A percentile compares a stretch with the other conserved stretches of the same genome.
phyloP scores from a whole-genome alignment of 2,113 vertebrate genomes.

The Symphodus melops region DNA sequence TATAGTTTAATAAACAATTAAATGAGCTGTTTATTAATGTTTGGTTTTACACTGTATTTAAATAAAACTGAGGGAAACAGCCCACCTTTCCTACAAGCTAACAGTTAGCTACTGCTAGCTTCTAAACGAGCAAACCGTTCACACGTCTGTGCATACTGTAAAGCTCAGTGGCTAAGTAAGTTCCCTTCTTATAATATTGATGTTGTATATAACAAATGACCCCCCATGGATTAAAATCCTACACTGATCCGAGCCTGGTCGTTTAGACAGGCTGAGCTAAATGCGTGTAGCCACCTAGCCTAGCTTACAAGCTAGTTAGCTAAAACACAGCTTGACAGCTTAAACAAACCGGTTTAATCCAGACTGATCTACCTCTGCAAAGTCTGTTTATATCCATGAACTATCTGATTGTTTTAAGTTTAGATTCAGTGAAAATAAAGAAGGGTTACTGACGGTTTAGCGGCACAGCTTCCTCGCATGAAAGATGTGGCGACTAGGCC shows the following conservation, averaged over 20 bases:
- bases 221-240: background rate
- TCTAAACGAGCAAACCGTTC: conserved; percentile 27
- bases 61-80: conserved; percentile 53
- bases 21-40: rapidly evolving
- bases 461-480: conserved; percentile 71
- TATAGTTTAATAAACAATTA: rapidly evolving
- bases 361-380: rapidly evolving
- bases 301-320: conserved; percentile 48
- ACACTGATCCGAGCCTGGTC: background rate
- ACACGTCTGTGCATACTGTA: background rate
- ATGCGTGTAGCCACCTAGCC: conserved; percentile 48
- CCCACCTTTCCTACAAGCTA: conserved; percentile 21
- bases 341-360: background rate
- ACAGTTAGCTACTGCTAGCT: conserved; percentile 38
- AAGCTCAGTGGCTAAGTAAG: background rate
- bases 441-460: conserved; percentile 71
- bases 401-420: background rate
- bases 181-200: background rate
- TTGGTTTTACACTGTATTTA: background rate
- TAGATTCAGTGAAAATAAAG: conserved; percentile 27
- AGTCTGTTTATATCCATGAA: rapidly evolving
- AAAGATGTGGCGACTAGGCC: conserved; percentile 79
- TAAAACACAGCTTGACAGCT: background rate
- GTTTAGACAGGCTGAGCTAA: conserved; percentile 34
- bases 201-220: too few species aligned